A percentile compares a stretch with the other conserved stretches of the same genome.
Conservation (phyloP, 2,797 vertebrate genomes). For the Oryzias dopingdopingensis region DNA sequence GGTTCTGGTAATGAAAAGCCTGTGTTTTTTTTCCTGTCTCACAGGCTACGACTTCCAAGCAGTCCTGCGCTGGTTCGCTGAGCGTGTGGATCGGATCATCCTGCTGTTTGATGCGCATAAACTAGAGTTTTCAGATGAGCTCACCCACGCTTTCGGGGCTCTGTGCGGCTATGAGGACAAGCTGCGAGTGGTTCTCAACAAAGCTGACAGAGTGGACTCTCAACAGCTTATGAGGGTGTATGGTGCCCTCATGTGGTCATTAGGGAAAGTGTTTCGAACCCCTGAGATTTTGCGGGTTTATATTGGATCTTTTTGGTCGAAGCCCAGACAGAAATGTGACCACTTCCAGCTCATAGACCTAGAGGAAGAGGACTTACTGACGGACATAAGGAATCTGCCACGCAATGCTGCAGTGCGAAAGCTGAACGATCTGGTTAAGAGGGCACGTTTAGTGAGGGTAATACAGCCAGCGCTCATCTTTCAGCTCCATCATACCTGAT, state of each 20-base stretch:
- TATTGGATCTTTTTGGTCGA: slow-evolving; percentile 91
- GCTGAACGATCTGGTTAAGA: slow-evolving; percentile 89
- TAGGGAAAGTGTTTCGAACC: slow-evolving; percentile 89
- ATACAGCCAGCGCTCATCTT: slow-evolving; percentile 34
- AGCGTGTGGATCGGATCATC: slow-evolving; percentile 90
- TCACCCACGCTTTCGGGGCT: slow-evolving; percentile 86
- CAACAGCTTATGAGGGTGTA: slow-evolving; percentile 93
- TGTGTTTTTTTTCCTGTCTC: slow-evolving; percentile 36
- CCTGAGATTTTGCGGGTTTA: slow-evolving; percentile 90
- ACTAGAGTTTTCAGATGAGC: slow-evolving; percentile 92
- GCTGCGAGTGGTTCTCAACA: slow-evolving; percentile 91
- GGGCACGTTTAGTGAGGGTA: slow-evolving; percentile 87
- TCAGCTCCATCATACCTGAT: neutral
- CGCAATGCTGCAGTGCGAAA: slow-evolving; percentile 85
- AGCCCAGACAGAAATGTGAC: slow-evolving; percentile 82
- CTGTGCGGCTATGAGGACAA: slow-evolving; percentile 91
- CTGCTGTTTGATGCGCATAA: slow-evolving; percentile 92
- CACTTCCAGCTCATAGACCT: slow-evolving; percentile 86
- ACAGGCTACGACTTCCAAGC: slow-evolving; percentile 88
- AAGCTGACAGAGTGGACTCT: slow-evolving; percentile 89
- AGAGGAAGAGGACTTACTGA: slow-evolving; percentile 88
- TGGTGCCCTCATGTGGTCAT: slow-evolving; percentile 92
- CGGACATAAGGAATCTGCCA: slow-evolving; percentile 88
- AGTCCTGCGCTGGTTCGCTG: slow-evolving; percentile 88
- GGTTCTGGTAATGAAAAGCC: slow-evolving; percentile 57